phyloP scores from a whole-genome alignment of 1,140 invertebrate genomes.

The Pogonomyrmex californicus region DNA sequence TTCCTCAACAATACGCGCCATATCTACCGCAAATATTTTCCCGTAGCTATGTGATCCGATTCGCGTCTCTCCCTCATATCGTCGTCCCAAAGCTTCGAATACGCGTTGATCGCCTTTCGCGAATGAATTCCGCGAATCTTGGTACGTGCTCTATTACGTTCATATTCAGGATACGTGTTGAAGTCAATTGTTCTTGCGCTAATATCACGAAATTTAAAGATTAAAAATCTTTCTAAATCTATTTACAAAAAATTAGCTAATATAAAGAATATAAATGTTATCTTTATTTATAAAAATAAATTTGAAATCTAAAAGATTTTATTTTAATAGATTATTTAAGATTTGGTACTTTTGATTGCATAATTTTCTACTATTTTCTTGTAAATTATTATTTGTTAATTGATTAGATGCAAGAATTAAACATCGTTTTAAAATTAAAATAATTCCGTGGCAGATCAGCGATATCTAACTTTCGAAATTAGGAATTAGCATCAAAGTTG shows the following conservation, averaged over 20 bases:
- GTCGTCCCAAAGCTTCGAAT: background rate
- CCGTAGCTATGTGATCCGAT: conserved; percentile 10
- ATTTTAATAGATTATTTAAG: conserved; percentile 1
- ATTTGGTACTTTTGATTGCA: background rate
- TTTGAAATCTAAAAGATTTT: background rate
- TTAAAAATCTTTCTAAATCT: background rate
- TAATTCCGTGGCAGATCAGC: background rate
- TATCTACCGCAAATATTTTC: conserved; percentile 57
- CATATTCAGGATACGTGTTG: background rate
- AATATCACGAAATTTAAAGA: background rate
- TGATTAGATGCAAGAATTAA: background rate
- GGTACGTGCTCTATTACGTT: background rate
- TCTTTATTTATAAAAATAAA: background rate
- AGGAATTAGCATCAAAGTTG: background rate
- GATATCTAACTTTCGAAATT: conserved; percentile 14
- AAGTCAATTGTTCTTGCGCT: background rate
- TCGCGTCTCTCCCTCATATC: conserved; percentile 3
- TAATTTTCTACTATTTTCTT: background rate
- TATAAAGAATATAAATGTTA: background rate
- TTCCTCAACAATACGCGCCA: conserved; percentile 17
- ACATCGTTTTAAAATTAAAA: background rate
- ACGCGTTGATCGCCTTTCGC: conserved; percentile 26
- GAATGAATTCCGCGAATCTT: conserved; percentile 13
- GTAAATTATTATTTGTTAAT: background rate
- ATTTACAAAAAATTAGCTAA: background rate